Evolutionary conservation across 1,140 invertebrate genomes (phyloP), one percentile per base, ranked within the genome.

Genomic region (Euglossa dilemma): DNA sequence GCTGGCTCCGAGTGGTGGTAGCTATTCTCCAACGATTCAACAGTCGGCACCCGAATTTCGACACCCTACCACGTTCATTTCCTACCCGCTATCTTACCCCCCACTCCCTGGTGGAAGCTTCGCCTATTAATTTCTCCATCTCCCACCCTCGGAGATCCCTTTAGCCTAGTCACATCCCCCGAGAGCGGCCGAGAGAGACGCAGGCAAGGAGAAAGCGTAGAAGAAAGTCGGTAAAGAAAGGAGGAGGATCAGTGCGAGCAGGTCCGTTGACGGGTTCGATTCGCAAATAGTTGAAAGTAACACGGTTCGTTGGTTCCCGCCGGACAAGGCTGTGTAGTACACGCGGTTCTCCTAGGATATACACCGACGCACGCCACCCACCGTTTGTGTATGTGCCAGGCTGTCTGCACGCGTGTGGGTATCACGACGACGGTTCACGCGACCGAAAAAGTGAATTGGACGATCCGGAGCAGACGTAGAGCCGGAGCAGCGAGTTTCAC

Each of bases 231-330:
- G 67, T 11, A 63, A 80, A 73, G 72, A 87, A 61, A 80, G 85
- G 64, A 87, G 82, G 64, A 84, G 73, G 72, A 84, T 84, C 86
- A 87, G 86, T 87, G 82, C 61, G 72, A 87, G 47, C 36, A 57
- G 57, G 66, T 23, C 57, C 77, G 72, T 74, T 73, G 56, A 63
- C 20, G 20, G 36, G 36, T 36, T 12, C 36, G 70, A 50, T 73
- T 74, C 28, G n/a, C 20, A 52, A 23, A 23, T 54, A 14, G 50
- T 52, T 14, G 18, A 72, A 28, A 63, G n/a, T 47, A 47, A 43
- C 28, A 16, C 14, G 25, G 16, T 66, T 52, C 66, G 57, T 66
- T 16, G 63, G 5, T 25, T 57, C 43, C 64, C 45, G 64, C 64
- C 12, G 9, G 28, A 69, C 18, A 45, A 59, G 23, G 20, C 18